These are phyloP conservation scores for Fregetta grallaria DNA, from an alignment of 2,113 vertebrate genomes.

Conservation along the genomic window DNA sequence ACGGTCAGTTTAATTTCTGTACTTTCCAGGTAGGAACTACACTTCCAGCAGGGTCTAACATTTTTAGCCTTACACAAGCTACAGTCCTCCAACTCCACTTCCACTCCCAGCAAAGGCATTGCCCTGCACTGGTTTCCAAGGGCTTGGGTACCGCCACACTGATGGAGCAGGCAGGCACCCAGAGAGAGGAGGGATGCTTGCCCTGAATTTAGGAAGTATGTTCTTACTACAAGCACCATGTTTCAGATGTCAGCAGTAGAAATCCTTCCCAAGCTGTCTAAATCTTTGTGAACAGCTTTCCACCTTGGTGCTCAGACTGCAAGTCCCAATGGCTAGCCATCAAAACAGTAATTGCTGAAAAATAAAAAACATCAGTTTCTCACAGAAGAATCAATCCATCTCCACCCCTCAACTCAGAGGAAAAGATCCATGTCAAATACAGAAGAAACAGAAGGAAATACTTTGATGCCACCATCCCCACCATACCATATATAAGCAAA, in stretches of 20 bases:
- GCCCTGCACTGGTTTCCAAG: rapidly evolving
- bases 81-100: neutral
- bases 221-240: too few species aligned
- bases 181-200: neutral
- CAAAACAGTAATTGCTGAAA: neutral
- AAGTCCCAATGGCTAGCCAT: neutral
- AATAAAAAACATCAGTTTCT: neutral
- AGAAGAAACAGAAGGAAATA: neutral
- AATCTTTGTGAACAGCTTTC: neutral
- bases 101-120: neutral
- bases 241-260: neutral
- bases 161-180: neutral
- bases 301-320: rapidly evolving
- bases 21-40: neutral
- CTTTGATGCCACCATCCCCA: neutral
- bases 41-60: too few species aligned
- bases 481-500: neutral
- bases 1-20: neutral
- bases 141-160: neutral
- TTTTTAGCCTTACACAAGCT: neutral
- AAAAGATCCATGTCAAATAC: neutral
- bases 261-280: too few species aligned
- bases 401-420: neutral
- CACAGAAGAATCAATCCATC: neutral
- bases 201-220: rapidly evolving